These are phyloP conservation scores for Rhinolophus sinicus DNA, from an alignment of 2,113 vertebrate species.

Conservation along the genomic window DNA sequence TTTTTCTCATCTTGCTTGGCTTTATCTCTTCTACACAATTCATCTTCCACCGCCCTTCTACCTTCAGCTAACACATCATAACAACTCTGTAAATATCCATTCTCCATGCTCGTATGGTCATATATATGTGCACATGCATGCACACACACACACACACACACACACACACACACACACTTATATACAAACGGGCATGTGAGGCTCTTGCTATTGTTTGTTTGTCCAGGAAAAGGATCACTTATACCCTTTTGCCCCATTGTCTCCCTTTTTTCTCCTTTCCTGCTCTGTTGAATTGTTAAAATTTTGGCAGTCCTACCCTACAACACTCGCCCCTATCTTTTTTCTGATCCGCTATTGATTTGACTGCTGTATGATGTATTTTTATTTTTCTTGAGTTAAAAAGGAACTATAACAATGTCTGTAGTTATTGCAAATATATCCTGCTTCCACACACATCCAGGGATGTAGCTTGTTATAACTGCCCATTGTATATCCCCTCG, in stretches of 20 bases:
- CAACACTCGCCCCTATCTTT: neutral
- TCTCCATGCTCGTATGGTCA: neutral
- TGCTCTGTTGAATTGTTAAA: slow-evolving; percentile 19
- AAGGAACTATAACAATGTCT: neutral
- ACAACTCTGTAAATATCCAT: neutral
- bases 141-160: too few species aligned
- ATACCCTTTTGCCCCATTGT: fast-evolving
- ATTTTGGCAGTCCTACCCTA: neutral
- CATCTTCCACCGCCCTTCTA: neutral
- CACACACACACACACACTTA: too few species aligned
- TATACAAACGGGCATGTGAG: too few species aligned
- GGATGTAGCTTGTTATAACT: neutral
- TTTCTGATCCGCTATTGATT: neutral
- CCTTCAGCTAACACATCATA: neutral
- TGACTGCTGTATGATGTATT: neutral
- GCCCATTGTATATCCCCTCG: neutral
- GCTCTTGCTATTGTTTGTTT: neutral
- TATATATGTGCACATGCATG: fast-evolving
- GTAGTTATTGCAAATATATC: neutral
- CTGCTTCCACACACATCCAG: neutral
- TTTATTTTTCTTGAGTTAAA: slow-evolving; percentile 30
- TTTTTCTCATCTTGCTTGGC: neutral
- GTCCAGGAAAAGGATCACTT: neutral
- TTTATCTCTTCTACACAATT: neutral
- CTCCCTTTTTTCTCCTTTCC: neutral